Base-by-base conservation (phyloP, 2,113 vertebrate species). In the Plecotus auritus region DNA sequence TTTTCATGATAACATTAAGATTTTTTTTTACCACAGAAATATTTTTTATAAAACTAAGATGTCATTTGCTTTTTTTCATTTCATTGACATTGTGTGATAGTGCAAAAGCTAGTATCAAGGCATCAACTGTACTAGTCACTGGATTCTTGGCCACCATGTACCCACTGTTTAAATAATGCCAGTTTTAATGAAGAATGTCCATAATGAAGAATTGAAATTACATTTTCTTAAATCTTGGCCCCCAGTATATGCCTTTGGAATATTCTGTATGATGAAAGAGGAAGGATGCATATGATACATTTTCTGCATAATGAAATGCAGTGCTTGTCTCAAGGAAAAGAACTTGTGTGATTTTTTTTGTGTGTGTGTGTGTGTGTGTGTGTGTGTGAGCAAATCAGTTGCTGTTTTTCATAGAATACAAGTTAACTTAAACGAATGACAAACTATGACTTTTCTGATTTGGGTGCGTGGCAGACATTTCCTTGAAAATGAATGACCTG, bases 401-500 rank as follows among this genome's bases (percentile, higher is more conserved):
- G 23, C 49, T 69, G 18, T 85, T 85, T 83, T 90, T 76, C n/a
- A 40, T 22, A 76, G 82, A 90, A 73, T 2, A 26, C 12, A 35
- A 70, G 82, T 61, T 70, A 84, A 80, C 26, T 35, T 82, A 32
- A 76, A n/a, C 64, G 35, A 86, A 49, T 56, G 54, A 23, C 42
- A 90, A 84, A 22, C 0, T n/a, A 1, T n/a, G 54, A 84, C 49
- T 45, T 80, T 90, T 93, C 64, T 76, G 28, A 72, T 76, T 93
- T 84, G 17, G 0, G 6, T 51, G 9, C 8, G 2, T 70, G 61
- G 32, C 7, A 91, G 70, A 70, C 37, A 67, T 86, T 67, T 86
- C 76, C 66, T 72, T 69, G 30, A 80, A 73, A 91, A 89, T 78
- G 42, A 93, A 70, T 83, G 35, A 86, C 90, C 5, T 28, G 56